Conservation (phyloP, 2,113 vertebrate species). For the Heterocephalus glaber region DNA sequence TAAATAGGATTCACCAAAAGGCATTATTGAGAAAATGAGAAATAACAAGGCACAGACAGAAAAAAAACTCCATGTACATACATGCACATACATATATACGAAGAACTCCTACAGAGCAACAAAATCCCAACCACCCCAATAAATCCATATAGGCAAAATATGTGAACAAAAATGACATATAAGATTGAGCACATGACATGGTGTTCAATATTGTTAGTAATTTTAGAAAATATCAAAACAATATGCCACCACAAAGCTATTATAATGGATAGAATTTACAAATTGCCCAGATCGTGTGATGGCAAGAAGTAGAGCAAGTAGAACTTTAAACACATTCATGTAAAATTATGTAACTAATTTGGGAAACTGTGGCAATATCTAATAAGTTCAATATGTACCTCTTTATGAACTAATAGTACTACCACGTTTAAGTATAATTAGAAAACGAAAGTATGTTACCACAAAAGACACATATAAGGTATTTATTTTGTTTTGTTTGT, state of each 20-base stretch:
- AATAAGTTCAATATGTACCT: neutral
- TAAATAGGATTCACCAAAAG: neutral
- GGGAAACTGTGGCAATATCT: neutral
- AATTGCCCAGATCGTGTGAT: neutral
- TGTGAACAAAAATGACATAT: neutral
- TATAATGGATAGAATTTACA: neutral
- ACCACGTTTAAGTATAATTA: neutral
- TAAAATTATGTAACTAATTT: neutral
- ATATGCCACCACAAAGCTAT: neutral
- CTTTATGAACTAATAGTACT: neutral
- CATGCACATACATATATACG: neutral
- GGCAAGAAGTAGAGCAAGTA: neutral
- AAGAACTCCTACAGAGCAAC: constrained; percentile 21
- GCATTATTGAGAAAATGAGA: neutral
- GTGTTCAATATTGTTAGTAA: neutral
- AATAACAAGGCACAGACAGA: neutral
- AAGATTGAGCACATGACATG: neutral
- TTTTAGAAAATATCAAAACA: neutral
- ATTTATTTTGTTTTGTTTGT: neutral
- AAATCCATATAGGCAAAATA: neutral
- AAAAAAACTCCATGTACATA: neutral
- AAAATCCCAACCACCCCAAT: neutral
- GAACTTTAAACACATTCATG: neutral
- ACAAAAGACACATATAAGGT: neutral
- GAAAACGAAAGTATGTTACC: neutral